Percentiles rank a stretch among this genome's conserved stretches.
Evolutionary conservation across 2,888 invertebrate genomes (phyloP).

Genomic region (Hirtodrosophila confusa): DNA sequence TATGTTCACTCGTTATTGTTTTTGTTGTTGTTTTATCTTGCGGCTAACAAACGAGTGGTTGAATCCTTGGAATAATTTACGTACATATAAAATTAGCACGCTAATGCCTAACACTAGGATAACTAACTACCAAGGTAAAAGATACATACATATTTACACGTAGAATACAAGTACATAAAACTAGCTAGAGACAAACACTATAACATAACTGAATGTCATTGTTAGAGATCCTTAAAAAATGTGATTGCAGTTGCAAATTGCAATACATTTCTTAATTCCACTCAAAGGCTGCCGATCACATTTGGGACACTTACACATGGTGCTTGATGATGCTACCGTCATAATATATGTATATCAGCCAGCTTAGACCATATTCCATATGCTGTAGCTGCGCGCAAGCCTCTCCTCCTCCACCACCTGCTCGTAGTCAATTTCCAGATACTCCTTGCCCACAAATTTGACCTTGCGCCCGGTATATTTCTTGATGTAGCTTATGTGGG

Average conservation of each 20-base stretch:
- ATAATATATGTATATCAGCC: background rate
- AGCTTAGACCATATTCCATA: slow-evolving; percentile 82
- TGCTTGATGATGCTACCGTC: background rate
- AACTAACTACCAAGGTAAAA: slow-evolving; percentile 31
- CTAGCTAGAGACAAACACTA: slow-evolving; percentile 51
- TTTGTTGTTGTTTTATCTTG: slow-evolving; percentile 5
- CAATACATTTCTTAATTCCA: slow-evolving; percentile 71
- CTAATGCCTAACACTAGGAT: slow-evolving; percentile 61
- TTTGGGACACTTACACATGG: slow-evolving; percentile 23
- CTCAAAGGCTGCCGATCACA: slow-evolving; percentile 62
- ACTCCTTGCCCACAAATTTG: slow-evolving; percentile 83
- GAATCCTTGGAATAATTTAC: slow-evolving; percentile 68
- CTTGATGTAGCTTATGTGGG: slow-evolving; percentile 83
- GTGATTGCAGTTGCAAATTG: slow-evolving; percentile 15
- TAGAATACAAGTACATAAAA: slow-evolving; percentile 22
- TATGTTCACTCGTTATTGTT: slow-evolving; percentile 9
- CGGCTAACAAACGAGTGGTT: slow-evolving; percentile 18
- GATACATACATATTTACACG: slow-evolving; percentile 35
- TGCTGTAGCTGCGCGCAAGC: slow-evolving; percentile 81
- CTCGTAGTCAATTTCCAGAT: slow-evolving; percentile 83
- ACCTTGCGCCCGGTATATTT: slow-evolving; percentile 82
- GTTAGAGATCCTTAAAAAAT: slow-evolving; percentile 81
- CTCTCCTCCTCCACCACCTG: slow-evolving; percentile 82
- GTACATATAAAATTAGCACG: slow-evolving; percentile 33
- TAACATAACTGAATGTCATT: slow-evolving; percentile 74